A percentile compares a stretch with the other conserved stretches of the same genome.
Conservation (phyloP, 2,797 vertebrate species). For the Heterohyrax brucei region DNA sequence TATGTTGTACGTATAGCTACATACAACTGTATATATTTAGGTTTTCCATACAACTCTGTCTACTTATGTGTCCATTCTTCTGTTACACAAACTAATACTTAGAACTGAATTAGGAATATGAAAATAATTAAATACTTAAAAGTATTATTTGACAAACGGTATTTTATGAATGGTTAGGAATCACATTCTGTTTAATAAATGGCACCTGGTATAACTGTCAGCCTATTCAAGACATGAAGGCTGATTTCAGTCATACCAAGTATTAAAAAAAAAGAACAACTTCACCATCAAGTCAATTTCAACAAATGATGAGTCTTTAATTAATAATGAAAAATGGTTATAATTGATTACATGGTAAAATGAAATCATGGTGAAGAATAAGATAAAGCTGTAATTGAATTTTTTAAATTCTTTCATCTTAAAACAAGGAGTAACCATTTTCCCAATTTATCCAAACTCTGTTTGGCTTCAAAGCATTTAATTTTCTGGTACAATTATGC, state of each 20-base stretch:
- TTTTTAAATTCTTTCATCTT: constrained; percentile 57
- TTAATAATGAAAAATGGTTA: constrained; percentile 26
- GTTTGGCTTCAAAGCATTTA: constrained; percentile 66
- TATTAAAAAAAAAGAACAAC: neutral
- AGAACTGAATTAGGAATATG: neutral
- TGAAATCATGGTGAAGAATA: neutral
- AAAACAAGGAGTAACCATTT: constrained; percentile 34
- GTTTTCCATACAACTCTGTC: too few species aligned
- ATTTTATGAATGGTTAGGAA: neutral
- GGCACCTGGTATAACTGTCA: neutral
- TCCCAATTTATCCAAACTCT: constrained; percentile 54
- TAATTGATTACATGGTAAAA: constrained; percentile 29
- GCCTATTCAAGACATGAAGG: neutral
- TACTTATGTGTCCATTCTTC: neutral
- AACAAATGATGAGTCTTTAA: neutral
- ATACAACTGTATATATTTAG: neutral
- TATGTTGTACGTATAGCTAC: too few species aligned
- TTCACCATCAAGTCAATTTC: neutral
- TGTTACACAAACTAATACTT: neutral
- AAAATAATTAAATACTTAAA: constrained; percentile 47
- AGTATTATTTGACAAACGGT: neutral
- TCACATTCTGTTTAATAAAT: constrained; percentile 29
- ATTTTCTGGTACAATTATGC: constrained; percentile 75
- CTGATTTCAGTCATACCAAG: constrained; percentile 14
- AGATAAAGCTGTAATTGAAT: neutral